phyloP scores from a whole-genome alignment of 2,113 vertebrate species.

The Arenaria interpres region DNA sequence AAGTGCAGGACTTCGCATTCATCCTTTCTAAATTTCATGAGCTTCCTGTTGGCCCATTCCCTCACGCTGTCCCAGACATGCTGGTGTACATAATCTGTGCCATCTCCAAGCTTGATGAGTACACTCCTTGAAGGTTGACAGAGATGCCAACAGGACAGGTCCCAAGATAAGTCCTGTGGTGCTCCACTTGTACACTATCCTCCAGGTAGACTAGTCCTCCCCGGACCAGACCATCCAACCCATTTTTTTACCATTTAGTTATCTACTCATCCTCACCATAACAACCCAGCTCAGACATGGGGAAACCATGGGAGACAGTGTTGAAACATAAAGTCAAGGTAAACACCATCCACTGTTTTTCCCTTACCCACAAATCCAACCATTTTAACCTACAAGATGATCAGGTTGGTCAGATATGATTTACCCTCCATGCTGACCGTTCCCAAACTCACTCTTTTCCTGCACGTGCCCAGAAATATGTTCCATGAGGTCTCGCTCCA shows the following conservation, averaged over 20 bases:
- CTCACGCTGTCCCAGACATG: not conserved
- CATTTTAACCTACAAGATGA: not conserved
- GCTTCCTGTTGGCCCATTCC: not conserved
- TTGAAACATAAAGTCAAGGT: not conserved
- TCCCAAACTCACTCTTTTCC: not conserved
- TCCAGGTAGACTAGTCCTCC: not conserved
- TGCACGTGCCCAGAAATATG: not conserved
- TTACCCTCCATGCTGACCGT: not conserved
- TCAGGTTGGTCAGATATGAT: not conserved
- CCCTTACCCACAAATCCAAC: not conserved
- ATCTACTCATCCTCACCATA: not conserved
- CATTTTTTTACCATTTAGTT: not conserved
- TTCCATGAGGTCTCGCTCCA: not conserved
- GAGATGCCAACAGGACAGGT: not conserved
- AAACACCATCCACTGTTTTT: not conserved
- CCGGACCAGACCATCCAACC: not conserved
- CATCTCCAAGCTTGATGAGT: not conserved
- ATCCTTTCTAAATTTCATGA: not conserved
- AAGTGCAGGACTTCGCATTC: not conserved
- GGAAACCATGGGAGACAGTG: not conserved
- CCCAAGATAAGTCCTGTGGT: not conserved
- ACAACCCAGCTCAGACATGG: not conserved
- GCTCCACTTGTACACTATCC: not conserved
- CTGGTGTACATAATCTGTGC: rapidly evolving
- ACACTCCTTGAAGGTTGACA: not conserved